Percentiles rank a stretch among this genome's conserved stretches.
Conservation (phyloP, 2,797 vertebrate species). For the Sebastiscus tertius region DNA sequence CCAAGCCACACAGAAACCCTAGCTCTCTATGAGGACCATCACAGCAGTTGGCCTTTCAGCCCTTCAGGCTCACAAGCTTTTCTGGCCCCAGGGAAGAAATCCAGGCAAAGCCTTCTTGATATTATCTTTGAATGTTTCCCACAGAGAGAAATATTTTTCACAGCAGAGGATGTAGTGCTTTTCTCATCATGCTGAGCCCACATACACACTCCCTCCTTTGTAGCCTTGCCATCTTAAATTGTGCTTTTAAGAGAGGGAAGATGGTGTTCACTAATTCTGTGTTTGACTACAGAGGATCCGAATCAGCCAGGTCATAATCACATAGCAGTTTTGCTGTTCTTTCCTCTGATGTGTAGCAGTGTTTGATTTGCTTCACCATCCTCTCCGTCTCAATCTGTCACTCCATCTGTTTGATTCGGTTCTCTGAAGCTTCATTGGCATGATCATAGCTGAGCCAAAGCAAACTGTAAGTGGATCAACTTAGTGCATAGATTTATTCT, state of each 20-base stretch:
- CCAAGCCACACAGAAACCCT: background rate
- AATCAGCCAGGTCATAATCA: background rate
- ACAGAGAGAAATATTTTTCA: background rate
- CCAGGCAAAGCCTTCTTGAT: background rate
- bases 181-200: background rate
- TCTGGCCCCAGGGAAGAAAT: background rate
- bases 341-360: constrained; percentile 8
- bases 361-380: constrained; percentile 6
- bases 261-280: background rate
- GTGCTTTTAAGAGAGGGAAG: background rate
- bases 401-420: background rate
- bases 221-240: background rate
- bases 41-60: background rate
- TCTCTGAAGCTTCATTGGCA: background rate
- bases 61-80: background rate
- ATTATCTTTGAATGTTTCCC: background rate
- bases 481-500: background rate
- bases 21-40: background rate
- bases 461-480: background rate
- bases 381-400: constrained; percentile 9
- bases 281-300: constrained; percentile 2
- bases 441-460: background rate
- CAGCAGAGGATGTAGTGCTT: background rate
- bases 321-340: background rate
- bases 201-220: background rate